Evolutionary conservation across 2,888 invertebrate species (phyloP).

Genomic region (Eutolmus rufibarbis): DNA sequence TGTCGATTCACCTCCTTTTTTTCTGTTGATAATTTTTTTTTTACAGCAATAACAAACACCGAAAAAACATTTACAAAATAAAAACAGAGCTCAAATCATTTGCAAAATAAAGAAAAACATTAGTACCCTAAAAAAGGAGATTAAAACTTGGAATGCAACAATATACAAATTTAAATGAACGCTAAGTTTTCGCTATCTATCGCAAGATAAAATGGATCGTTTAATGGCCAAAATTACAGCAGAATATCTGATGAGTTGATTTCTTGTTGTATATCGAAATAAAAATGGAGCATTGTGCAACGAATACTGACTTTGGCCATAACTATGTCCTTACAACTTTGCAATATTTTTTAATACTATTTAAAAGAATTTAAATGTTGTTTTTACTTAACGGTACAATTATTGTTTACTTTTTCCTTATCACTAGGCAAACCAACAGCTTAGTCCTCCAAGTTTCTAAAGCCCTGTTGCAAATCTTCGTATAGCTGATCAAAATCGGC

Average conservation of each 20-base stretch:
- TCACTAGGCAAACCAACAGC: constrained; percentile 23
- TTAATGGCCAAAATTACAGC: constrained; percentile 11
- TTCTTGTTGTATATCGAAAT: background rate
- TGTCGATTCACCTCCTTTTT: background rate
- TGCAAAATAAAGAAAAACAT: constrained; percentile 6
- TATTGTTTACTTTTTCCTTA: constrained; percentile 9
- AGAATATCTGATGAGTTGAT: background rate
- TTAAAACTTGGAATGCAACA: constrained; percentile 39
- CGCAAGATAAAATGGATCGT: background rate
- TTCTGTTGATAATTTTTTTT: background rate
- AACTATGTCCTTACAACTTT: constrained; percentile 1
- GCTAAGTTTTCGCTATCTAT: constrained; percentile 3
- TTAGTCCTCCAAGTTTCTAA: constrained; percentile 98
- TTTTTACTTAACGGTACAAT: background rate
- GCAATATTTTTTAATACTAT: constrained; percentile 26
- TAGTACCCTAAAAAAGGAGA: constrained; percentile 21
- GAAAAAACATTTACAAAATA: constrained; percentile 23
- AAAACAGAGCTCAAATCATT: constrained; percentile 7
- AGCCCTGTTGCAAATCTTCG: constrained; percentile 96
- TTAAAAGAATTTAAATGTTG: background rate
- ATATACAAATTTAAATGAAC: constrained; percentile 25
- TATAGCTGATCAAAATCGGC: constrained; percentile 95
- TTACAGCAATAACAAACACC: constrained; percentile 24
- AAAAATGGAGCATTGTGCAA: constrained; percentile 11
- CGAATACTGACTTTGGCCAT: constrained; percentile 20